Conservation (phyloP, 2,888 invertebrate genomes). For the Diarsia rubi region DNA sequence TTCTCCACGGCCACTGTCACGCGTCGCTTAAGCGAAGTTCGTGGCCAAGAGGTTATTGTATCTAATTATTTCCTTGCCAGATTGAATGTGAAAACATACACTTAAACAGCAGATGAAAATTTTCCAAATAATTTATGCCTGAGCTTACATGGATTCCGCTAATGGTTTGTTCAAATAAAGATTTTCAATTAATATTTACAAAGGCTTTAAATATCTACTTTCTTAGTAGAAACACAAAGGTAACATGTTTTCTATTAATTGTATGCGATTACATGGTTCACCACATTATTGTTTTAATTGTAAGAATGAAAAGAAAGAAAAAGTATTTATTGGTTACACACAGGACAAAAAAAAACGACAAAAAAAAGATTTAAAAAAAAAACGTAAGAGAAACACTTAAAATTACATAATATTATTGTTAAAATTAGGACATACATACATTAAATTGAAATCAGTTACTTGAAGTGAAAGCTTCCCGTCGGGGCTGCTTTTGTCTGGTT, state of each 20-base stretch:
- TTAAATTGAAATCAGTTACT: no score
- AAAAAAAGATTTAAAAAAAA: no score
- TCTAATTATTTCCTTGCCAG: conserved; percentile 8
- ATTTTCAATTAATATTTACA: background rate
- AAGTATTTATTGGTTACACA: no score
- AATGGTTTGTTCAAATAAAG: background rate
- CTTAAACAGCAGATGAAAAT: background rate
- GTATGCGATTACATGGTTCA: background rate
- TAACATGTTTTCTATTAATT: conserved; percentile 2
- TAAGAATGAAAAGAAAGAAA: no score
- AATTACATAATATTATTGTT: no score
- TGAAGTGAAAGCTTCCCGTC: no score
- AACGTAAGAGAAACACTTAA: no score
- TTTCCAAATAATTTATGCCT: background rate
- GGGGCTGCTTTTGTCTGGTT: no score
- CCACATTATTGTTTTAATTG: background rate
- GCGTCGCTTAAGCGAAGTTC: background rate
- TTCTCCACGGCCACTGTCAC: background rate
- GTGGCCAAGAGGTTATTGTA: background rate
- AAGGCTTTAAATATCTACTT: background rate
- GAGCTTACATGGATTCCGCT: background rate
- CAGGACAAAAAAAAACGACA: no score
- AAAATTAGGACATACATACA: no score
- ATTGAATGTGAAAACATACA: background rate
- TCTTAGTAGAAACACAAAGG: background rate